A percentile compares a stretch with the other conserved stretches of the same genome.
Conservation (phyloP, 2,113 vertebrate genomes). For the Agelaius phoeniceus region DNA sequence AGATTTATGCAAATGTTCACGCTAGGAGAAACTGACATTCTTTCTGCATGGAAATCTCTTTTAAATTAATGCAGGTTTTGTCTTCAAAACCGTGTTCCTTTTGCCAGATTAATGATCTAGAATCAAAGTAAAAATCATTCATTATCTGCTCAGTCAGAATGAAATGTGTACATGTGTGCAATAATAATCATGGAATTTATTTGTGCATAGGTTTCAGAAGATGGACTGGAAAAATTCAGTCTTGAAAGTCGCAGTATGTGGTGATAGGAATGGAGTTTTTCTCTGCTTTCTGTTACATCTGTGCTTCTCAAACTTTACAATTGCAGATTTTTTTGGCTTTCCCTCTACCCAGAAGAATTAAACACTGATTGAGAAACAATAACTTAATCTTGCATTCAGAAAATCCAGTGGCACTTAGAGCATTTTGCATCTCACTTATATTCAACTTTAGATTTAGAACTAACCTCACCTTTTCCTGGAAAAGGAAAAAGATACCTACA, state of each 20-base stretch:
- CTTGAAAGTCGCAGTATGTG: neutral
- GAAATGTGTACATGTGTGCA: neutral
- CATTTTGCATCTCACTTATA: neutral
- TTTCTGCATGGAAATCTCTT: neutral
- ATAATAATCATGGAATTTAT: neutral
- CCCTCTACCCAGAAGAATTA: neutral
- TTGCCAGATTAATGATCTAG: neutral
- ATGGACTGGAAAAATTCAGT: neutral
- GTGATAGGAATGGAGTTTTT: neutral
- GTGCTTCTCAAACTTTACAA: neutral
- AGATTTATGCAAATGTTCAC: slow-evolving; percentile 22
- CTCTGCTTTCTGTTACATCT: neutral
- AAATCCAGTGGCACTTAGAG: neutral
- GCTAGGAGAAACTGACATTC: neutral
- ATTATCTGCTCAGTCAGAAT: neutral
- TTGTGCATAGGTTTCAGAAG: neutral
- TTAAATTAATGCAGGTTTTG: neutral
- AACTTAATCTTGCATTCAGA: neutral
- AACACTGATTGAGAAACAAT: neutral
- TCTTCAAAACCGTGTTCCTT: neutral
- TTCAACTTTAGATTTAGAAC: neutral
- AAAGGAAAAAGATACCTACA: neutral
- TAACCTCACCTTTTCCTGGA: neutral
- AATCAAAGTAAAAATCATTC: neutral
- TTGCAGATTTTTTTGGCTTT: neutral